Evolutionary conservation across 2,888 invertebrate species (phyloP).

Genomic region (Perizoma flavofasciatum): DNA sequence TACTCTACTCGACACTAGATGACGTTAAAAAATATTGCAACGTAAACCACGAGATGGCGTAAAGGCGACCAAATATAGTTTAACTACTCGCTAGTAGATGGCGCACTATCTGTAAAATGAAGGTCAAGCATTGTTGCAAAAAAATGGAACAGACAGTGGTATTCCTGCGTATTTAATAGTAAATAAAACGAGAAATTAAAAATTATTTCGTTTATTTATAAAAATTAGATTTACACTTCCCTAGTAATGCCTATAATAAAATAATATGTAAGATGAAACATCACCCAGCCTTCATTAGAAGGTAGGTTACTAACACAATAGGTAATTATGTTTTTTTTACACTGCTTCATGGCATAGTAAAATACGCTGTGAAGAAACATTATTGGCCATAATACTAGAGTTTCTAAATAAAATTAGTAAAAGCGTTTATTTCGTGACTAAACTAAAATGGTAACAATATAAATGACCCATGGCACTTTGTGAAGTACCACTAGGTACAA

Average conservation of each 20-base stretch:
- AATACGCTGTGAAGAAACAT: background rate
- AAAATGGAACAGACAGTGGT: no score
- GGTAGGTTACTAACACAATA: background rate
- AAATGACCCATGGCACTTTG: slow-evolving; percentile 50
- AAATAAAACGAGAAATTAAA: slow-evolving; percentile 11
- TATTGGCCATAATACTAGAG: background rate
- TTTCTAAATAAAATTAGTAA: slow-evolving; percentile 33
- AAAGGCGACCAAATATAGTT: background rate
- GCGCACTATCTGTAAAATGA: background rate
- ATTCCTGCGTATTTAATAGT: no score
- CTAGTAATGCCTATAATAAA: slow-evolving; percentile 33
- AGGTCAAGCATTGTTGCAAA: no score
- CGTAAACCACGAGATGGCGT: slow-evolving; percentile 9
- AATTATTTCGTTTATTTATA: slow-evolving; percentile 36
- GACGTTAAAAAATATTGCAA: slow-evolving; percentile 9
- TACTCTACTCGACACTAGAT: slow-evolving; percentile 42
- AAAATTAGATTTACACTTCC: slow-evolving; percentile 47
- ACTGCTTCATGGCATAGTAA: slow-evolving; percentile 9
- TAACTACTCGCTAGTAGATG: slow-evolving; percentile 15
- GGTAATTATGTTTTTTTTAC: slow-evolving; percentile 4
- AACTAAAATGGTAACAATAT: slow-evolving; percentile 53
- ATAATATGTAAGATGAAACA: slow-evolving; percentile 7
- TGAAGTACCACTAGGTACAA: slow-evolving; percentile 37
- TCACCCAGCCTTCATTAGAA: background rate
- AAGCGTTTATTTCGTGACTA: slow-evolving; percentile 44